Evolutionary conservation across 2,888 invertebrate species (phyloP), one percentile per base, ranked within the genome.

Genomic region (Luperina nickerlii): DNA sequence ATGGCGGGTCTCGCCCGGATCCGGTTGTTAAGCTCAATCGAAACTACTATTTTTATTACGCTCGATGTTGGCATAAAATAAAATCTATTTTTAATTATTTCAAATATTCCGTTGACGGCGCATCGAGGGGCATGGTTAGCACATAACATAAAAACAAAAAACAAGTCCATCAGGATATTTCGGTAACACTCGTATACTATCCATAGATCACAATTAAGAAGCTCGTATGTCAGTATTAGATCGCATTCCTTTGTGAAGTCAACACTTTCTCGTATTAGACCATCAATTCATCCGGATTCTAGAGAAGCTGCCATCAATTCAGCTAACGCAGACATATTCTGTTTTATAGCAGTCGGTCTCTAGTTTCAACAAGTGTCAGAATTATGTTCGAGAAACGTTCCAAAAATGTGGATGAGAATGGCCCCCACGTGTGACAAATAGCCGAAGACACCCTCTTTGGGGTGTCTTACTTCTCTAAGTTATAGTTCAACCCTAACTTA

Each of bases 41-140:
- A 94, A 95, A 94, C 92, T 88, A 94, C 95, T 95, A 96, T 96
- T 96, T 96, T 96, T 96, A 96, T 95, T 94, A 92, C 94, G 87
- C 89, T 92, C 89, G 92, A 93, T 94, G 94, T 91, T 91, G 90
- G 92, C 92, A 92, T 92, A 91, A 92, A 83, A 67, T 60, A 82
- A 67, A 92, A 92, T 90, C 89, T 92, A 93, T 93, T 93, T 94
- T 91, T 87, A 91, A 92, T 90, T 66, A 90, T 88, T 89, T 87
- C 48, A 83, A 74, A 76, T 87, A 87, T 88, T 86, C 85, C 74
- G 80, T 81, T 79, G 81, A 87, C 78, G 79, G 82, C 81, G 67
- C 75, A 77, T 81, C 51, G 66, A 65, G 63, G 42, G 27, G 45
- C 38, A 42, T 74, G n/a, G 42, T 57, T 74, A 66, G 62, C 77